phyloP scores from a whole-genome alignment of 2,113 vertebrate species.

The Polyodon spathula region DNA sequence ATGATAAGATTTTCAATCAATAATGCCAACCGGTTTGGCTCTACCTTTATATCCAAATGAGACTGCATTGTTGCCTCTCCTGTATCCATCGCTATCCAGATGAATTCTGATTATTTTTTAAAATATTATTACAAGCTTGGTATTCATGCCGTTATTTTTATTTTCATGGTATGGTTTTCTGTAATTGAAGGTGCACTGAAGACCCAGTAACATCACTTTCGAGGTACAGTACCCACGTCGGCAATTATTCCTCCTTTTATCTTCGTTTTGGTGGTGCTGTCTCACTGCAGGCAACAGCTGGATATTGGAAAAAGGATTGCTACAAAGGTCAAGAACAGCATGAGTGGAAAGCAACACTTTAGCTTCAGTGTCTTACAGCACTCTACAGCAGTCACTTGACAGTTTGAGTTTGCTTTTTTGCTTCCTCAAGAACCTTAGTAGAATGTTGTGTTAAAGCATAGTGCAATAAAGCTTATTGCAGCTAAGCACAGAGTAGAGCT shows the following conservation, averaged over 20 bases:
- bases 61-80: background rate
- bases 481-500: too few relatives aligned
- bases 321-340: conserved; percentile 10
- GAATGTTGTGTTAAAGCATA: too few relatives aligned
- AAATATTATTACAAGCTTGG: background rate
- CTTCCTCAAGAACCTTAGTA: too few relatives aligned
- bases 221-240: conserved; percentile 5
- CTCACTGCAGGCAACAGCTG: background rate
- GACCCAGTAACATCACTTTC: background rate
- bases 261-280: background rate
- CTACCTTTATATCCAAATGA: conserved; percentile 5
- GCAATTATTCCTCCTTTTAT: conserved; percentile 7
- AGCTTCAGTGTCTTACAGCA: background rate
- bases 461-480: too few relatives aligned
- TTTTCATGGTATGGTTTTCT: background rate
- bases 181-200: background rate
- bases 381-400: background rate
- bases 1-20: conserved; percentile 12
- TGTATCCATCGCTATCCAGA: background rate
- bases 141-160: background rate
- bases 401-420: too few relatives aligned
- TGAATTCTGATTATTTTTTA: conserved; percentile 3
- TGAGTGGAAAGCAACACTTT: conserved; percentile 1
- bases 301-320: conserved; percentile 6
- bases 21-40: conserved; percentile 8